Evolutionary conservation across 2,113 vertebrate genomes (phyloP).

Genomic region (Protobothrops mucrosquamatus): DNA sequence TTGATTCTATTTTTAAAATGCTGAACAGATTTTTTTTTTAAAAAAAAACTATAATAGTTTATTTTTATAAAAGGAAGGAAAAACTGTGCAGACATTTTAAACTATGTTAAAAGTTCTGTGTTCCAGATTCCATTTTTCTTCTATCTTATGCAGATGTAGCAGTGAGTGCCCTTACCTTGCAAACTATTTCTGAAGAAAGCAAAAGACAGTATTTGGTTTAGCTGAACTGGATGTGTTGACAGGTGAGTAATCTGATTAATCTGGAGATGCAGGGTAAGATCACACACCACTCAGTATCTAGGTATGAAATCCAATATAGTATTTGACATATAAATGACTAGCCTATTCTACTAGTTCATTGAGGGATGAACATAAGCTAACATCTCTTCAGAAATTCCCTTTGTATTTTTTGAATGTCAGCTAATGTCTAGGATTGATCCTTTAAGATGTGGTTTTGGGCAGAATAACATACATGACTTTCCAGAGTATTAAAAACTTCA

Average conservation of each 20-base stretch:
- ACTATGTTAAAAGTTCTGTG: not conserved
- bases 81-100: too few relatives aligned
- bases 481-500: not conserved
- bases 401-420: not conserved
- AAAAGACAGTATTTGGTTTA: not conserved
- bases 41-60: not conserved
- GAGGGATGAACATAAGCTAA: not conserved
- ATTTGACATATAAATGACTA: not conserved
- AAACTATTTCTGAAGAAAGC: not conserved
- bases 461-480: not conserved
- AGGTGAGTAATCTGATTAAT: not conserved
- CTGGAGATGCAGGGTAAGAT: not conserved
- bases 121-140: not conserved
- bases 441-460: not conserved
- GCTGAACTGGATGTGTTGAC: not conserved
- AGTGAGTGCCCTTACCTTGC: not conserved
- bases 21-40: not conserved
- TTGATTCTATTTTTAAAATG: conserved; percentile 18
- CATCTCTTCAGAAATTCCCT: not conserved
- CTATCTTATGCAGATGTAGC: not conserved
- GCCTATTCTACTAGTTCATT: not conserved
- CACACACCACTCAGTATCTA: not conserved
- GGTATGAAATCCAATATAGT: not conserved
- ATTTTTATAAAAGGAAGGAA: not conserved
- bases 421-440: not conserved